A percentile compares a stretch with the other conserved stretches of the same genome.
Evolutionary conservation across 1,140 invertebrate genomes (phyloP).

Genomic region (Physella acuta): DNA sequence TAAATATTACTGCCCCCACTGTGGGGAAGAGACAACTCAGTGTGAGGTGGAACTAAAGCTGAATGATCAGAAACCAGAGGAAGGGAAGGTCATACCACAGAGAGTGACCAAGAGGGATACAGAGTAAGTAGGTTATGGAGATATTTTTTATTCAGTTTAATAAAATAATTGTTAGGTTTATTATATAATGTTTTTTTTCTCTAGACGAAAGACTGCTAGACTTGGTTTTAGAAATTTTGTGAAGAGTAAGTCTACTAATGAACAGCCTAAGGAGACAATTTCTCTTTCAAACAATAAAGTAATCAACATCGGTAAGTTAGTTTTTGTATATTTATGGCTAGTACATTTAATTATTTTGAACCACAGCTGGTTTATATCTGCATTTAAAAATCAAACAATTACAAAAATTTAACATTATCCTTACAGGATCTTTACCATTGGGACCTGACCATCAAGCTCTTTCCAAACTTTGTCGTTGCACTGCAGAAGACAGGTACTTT

Average conservation of each 20-base stretch:
- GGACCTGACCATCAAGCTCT: conserved; percentile 51
- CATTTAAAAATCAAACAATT: background rate
- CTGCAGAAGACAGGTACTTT: conserved; percentile 38
- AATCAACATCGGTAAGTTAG: conserved; percentile 12
- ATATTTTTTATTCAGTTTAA: too few relatives aligned
- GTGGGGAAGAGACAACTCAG: conserved; percentile 67
- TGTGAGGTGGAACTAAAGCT: conserved; percentile 67
- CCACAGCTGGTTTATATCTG: background rate
- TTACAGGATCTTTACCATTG: conserved; percentile 47
- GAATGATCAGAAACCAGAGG: conserved; percentile 50
- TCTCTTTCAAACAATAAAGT: conserved; percentile 7
- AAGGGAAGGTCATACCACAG: background rate
- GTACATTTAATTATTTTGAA: background rate
- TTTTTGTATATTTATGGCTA: background rate
- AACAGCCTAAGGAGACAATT: background rate
- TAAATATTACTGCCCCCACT: conserved; percentile 74
- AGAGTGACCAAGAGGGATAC: background rate
- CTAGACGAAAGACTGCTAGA: conserved; percentile 10
- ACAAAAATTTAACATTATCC: background rate
- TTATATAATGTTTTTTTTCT: background rate
- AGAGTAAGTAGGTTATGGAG: conserved; percentile 8
- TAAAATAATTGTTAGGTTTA: background rate
- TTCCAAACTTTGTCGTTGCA: conserved; percentile 24
- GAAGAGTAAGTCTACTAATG: conserved; percentile 14
- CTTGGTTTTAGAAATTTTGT: conserved; percentile 3